These are phyloP conservation scores for Phenacoccus solenopsis DNA, from an alignment of 1,140 invertebrate genomes.

Conservation along the genomic window DNA sequence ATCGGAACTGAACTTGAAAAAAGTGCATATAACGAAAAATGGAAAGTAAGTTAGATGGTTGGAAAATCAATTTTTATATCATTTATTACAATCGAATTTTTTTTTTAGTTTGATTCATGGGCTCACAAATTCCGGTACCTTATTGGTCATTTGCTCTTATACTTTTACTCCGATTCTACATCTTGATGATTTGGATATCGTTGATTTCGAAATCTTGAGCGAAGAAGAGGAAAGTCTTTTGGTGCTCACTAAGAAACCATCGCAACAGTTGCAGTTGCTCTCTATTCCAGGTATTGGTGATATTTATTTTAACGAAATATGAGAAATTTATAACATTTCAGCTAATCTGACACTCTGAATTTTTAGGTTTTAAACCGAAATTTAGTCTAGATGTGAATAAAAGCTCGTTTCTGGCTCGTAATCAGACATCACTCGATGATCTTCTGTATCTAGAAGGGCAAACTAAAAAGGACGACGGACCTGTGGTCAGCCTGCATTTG, in stretches of 20 bases:
- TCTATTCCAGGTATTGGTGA: constrained; percentile 30
- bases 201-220: constrained; percentile 21
- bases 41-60: constrained; percentile 15
- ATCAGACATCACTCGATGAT: constrained; percentile 28
- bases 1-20: constrained; percentile 20
- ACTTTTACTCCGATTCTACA: constrained; percentile 20
- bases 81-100: background rate
- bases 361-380: constrained; percentile 31
- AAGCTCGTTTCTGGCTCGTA: constrained; percentile 31
- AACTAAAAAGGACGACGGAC: constrained; percentile 25
- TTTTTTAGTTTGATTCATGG: constrained; percentile 19
- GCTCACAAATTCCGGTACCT: constrained; percentile 9
- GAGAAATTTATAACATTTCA: too few relatives aligned
- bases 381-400: constrained; percentile 31
- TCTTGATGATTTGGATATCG: constrained; percentile 17
- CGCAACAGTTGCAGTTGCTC: constrained; percentile 27
- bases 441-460: constrained; percentile 33
- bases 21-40: constrained; percentile 17
- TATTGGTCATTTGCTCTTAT: constrained; percentile 23
- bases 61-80: background rate
- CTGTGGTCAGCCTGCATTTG: constrained; percentile 28
- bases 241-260: constrained; percentile 11
- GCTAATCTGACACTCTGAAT: too few relatives aligned
- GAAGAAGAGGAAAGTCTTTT: constrained; percentile 20
- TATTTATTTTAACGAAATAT: constrained; percentile 14